Percentiles rank a stretch among this genome's conserved stretches.
Evolutionary conservation across 2,888 invertebrate species (phyloP).

Genomic region (Ptychoptera albimana): DNA sequence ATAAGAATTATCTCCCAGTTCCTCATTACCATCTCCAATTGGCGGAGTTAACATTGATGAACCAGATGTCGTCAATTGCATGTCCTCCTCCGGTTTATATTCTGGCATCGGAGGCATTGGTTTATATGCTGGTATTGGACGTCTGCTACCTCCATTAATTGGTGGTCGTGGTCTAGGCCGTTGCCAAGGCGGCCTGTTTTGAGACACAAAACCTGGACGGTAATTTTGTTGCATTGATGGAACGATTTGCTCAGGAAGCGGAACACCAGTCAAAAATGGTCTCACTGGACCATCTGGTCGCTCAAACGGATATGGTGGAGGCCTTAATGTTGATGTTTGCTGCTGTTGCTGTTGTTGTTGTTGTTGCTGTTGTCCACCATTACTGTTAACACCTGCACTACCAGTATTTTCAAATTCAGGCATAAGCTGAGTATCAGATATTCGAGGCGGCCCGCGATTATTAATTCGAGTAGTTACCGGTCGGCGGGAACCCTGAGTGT

Average conservation of each 20-base stretch:
- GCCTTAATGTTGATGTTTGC: slow-evolving; percentile 22
- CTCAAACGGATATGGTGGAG: slow-evolving; percentile 63
- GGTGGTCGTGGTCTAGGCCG: slow-evolving; percentile 40
- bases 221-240: slow-evolving; percentile 37
- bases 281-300: slow-evolving; percentile 40
- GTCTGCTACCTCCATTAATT: slow-evolving; percentile 29
- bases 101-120: slow-evolving; percentile 37
- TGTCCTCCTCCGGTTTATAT: slow-evolving; percentile 22
- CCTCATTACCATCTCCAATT: slow-evolving; percentile 2
- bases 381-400: neutral
- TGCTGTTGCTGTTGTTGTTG: slow-evolving; percentile 29
- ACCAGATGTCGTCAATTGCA: slow-evolving; percentile 29
- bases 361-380: slow-evolving; percentile 20
- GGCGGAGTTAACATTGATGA: too few relatives aligned
- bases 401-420: slow-evolving; percentile 34
- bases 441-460: slow-evolving; percentile 76
- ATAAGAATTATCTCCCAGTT: neutral
- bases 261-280: slow-evolving; percentile 50
- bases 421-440: slow-evolving; percentile 57
- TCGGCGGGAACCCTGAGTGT: slow-evolving; percentile 47
- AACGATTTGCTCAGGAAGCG: slow-evolving; percentile 57
- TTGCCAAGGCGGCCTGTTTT: slow-evolving; percentile 49
- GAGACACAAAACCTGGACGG: slow-evolving; percentile 40
- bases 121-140: slow-evolving; percentile 46
- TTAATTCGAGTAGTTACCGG: slow-evolving; percentile 69